A percentile compares a stretch with the other conserved stretches of the same genome.
Evolutionary conservation across 2,888 invertebrate genomes (phyloP).

Genomic region (Electrophaes corylata): DNA sequence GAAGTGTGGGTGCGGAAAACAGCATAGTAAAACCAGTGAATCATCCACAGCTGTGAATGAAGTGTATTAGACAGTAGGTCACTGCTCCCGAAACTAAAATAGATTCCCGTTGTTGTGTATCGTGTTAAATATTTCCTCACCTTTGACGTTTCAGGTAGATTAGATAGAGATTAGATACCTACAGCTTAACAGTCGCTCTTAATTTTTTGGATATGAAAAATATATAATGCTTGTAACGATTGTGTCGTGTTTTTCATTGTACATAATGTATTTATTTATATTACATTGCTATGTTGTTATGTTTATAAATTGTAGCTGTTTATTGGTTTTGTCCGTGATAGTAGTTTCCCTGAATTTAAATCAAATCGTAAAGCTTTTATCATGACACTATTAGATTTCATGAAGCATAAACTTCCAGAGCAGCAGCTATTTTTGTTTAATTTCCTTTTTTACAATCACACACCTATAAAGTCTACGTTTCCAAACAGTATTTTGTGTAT

Average conservation of each 20-base stretch:
- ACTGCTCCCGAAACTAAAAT: constrained; percentile 70
- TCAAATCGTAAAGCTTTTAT: constrained; percentile 29
- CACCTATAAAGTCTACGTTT: constrained; percentile 38
- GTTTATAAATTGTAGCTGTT: constrained; percentile 14
- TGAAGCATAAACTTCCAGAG: constrained; percentile 34
- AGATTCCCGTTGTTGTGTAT: constrained; percentile 57
- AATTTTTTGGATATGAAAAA: constrained; percentile 13
- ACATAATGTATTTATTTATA: background rate
- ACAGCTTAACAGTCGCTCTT: constrained; percentile 25
- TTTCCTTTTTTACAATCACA: constrained; percentile 43
- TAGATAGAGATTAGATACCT: too few species aligned
- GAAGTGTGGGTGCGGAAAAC: constrained; percentile 67
- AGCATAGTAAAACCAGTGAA: constrained; percentile 50
- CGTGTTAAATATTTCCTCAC: constrained; percentile 55
- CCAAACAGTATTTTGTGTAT: constrained; percentile 48
- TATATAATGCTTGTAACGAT: background rate
- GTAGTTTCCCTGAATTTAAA: constrained; percentile 10
- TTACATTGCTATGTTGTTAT: background rate
- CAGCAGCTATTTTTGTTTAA: constrained; percentile 28
- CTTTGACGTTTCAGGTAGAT: constrained; percentile 51
- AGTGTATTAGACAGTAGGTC: constrained; percentile 67
- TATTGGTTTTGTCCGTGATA: constrained; percentile 2
- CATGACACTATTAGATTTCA: constrained; percentile 30
- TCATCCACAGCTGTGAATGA: constrained; percentile 69
- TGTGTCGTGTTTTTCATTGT: background rate